A percentile compares a stretch with the other conserved stretches of the same genome.
These are phyloP conservation scores for Epizoanthus ramosus DNA, from an alignment of 92 coral and sea anemone genomes.

Conservation along the genomic window DNA sequence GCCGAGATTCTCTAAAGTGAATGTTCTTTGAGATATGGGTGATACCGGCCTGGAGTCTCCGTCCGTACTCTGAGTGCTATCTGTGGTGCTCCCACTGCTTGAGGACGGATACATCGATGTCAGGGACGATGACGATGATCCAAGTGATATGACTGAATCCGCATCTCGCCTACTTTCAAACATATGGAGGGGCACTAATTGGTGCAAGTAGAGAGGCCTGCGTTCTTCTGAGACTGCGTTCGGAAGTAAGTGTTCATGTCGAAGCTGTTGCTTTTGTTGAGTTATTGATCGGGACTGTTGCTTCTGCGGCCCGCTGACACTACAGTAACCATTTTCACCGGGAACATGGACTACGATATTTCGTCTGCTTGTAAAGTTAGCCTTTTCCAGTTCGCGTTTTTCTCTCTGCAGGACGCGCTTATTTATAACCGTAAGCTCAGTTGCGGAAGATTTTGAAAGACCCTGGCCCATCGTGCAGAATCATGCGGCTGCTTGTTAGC, in stretches of 20 bases:
- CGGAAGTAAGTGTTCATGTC: not conserved
- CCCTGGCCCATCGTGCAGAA: constrained; percentile 24
- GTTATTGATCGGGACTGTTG: not conserved
- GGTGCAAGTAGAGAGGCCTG: constrained; percentile 3
- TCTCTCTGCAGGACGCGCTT: constrained; percentile 1
- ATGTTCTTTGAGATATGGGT: not conserved
- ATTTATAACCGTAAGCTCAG: constrained; percentile 22
- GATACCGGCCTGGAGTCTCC: constrained; percentile 1
- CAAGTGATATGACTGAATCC: constrained; percentile 7
- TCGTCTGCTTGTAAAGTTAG: not conserved
- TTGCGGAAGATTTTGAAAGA: constrained; percentile 22
- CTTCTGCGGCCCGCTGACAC: not conserved
- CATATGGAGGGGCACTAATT: not conserved
- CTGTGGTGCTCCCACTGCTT: constrained; percentile 5
- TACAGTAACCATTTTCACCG: constrained; percentile 30
- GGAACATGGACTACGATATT: constrained; percentile 30
- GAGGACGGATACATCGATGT: constrained; percentile 21
- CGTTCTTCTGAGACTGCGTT: constrained; percentile 27
- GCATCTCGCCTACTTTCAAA: constrained; percentile 1
- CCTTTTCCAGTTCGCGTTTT: not conserved
- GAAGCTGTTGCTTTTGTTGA: not conserved
- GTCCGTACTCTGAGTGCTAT: not conserved
- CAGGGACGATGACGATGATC: constrained; percentile 8
- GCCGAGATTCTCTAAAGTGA: not conserved
- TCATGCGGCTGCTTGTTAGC: not conserved